phyloP scores from a whole-genome alignment of 1,140 invertebrate genomes.

The Drosophila seguyi region DNA sequence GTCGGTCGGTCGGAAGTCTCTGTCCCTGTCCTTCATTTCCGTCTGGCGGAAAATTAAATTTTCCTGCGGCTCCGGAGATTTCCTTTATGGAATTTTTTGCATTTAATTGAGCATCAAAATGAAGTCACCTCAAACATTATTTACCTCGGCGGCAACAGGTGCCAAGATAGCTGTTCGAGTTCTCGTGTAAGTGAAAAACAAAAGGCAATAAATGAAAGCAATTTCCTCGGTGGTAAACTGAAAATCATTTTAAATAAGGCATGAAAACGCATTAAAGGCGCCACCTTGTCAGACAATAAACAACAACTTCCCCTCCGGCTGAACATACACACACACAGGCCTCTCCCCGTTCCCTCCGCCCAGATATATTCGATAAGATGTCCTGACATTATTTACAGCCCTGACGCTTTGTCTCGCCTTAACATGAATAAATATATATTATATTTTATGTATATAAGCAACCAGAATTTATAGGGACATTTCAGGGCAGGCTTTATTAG shows the following conservation, averaged over 20 bases:
- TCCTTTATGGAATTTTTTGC: slow-evolving; percentile 32
- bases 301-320: slow-evolving; percentile 37
- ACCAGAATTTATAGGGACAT: slow-evolving; percentile 5
- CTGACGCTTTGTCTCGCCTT: slow-evolving; percentile 52
- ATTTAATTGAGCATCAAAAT: slow-evolving; percentile 45
- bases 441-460: slow-evolving; percentile 7
- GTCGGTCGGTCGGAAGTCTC: no score
- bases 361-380: slow-evolving; percentile 44
- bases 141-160: slow-evolving; percentile 39
- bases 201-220: slow-evolving; percentile 68
- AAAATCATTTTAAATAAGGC: slow-evolving; percentile 82
- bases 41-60: slow-evolving; percentile 22
- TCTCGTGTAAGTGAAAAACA: slow-evolving; percentile 15
- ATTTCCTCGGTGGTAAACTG: slow-evolving; percentile 67
- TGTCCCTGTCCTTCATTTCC: not conserved
- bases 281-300: slow-evolving; percentile 58
- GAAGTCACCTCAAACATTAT: slow-evolving; percentile 26
- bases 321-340: slow-evolving; percentile 18
- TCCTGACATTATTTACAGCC: slow-evolving; percentile 64
- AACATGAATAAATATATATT: slow-evolving; percentile 45
- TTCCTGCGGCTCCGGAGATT: slow-evolving; percentile 13
- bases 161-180: slow-evolving; percentile 20
- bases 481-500: not conserved
- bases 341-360: not conserved
- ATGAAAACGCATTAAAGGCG: slow-evolving; percentile 74